A percentile compares a stretch with the other conserved stretches of the same genome.
Conservation (phyloP, 2,113 vertebrate species). For the Bubalus kerabau region DNA sequence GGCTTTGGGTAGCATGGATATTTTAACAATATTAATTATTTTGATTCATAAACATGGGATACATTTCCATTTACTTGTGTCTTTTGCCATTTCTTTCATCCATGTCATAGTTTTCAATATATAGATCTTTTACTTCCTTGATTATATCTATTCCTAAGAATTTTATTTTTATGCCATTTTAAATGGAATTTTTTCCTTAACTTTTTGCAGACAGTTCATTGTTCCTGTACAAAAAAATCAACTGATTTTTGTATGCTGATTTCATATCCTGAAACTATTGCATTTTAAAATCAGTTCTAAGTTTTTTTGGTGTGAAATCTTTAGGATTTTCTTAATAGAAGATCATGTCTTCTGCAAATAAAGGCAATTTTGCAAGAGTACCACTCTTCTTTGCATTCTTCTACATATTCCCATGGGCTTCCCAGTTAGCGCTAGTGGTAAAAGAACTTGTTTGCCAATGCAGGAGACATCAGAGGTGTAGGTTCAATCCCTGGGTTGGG, state of each 20-base stretch:
- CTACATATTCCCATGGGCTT: not conserved
- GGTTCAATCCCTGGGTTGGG: not conserved
- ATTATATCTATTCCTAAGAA: not conserved
- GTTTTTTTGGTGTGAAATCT: not conserved
- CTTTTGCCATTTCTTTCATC: not conserved
- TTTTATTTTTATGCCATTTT: not conserved
- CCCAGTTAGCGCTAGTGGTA: not conserved
- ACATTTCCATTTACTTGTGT: not conserved
- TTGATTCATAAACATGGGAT: not conserved
- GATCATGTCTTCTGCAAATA: not conserved
- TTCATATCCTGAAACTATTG: not conserved
- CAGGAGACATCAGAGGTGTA: not conserved
- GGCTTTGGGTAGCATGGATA: not conserved
- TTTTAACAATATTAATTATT: not conserved
- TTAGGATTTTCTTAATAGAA: not conserved
- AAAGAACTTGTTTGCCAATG: not conserved
- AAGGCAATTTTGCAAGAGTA: not conserved
- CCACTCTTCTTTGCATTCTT: not conserved
- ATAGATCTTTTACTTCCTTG: not conserved
- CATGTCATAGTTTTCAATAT: not conserved
- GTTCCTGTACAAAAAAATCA: not conserved
- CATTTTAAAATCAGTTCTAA: not conserved
- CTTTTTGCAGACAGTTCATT: not conserved
- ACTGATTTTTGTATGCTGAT: not conserved
- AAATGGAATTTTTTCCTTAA: not conserved